Base-by-base conservation (phyloP, 2,888 invertebrate species). In the Synergus gifuensis region DNA sequence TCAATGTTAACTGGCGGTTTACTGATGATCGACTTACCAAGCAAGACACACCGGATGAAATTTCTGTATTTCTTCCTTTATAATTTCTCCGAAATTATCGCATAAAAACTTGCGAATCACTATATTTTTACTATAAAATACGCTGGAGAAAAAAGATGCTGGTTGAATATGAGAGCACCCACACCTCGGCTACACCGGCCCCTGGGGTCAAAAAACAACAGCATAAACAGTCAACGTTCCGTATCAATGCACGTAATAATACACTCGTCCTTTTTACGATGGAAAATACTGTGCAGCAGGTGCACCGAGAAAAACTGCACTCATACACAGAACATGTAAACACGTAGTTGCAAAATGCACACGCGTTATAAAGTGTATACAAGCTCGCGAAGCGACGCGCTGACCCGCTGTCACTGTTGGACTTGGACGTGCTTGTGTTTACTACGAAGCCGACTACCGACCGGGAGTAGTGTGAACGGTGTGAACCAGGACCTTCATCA, bases 401-500 rank as follows among this genome's bases (percentile, higher is more conserved):
- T 79, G 81, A 78, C 80, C 44, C 18, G 46, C 16, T 36, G 5
- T 66, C 80, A 69, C 83, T 82, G 80, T 81, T 83, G 81, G 78
- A 81, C 85, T 77, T 83, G 82, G 81, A 85, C 84, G 83, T 36
- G 36, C 5, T 36, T 81, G 78, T 88, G 89, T 89, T 89, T 89
- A 89, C 89, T 85, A 88, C 86, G 86, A 83, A 67, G 76, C 82
- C 82, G 82, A 67, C 76, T 77, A 64, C 76, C 73, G 69, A 67
- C 18, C 69, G 46, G 46, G 67, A 22, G 49, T 69, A 69, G 69
- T n/a, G 69, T n/a, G 42, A 66, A 66, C 66, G n/a, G 40, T n/a
- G 22, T 12, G 36, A 16, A 16, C 40, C n/a, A 64, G 42, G 9
- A n/a, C 66, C 73, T 73, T 67, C 78, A 11, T 58, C 80, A 46